Evolutionary conservation across 2,797 vertebrate genomes (phyloP).

Genomic region (Hemitrygon akajei): DNA sequence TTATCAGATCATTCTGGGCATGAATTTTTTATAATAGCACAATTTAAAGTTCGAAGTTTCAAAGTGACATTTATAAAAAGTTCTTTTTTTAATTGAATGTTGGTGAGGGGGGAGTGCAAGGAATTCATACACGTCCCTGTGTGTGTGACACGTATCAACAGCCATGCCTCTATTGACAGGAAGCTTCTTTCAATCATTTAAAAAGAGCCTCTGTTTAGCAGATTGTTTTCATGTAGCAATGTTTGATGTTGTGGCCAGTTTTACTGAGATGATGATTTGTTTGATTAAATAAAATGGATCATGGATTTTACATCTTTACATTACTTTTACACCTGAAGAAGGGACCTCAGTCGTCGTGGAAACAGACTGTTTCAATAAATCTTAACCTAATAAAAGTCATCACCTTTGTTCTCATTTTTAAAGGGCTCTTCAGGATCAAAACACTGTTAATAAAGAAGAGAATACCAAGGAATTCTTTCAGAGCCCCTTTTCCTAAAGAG

Average conservation of each 20-base stretch:
- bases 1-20: constrained; percentile 72
- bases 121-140: neutral
- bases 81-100: constrained; percentile 32
- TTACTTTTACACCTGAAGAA: constrained; percentile 25
- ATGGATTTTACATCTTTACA: constrained; percentile 28
- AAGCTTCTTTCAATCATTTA: constrained; percentile 5
- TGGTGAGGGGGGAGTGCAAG: neutral
- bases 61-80: constrained; percentile 62
- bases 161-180: neutral
- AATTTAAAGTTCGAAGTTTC: constrained; percentile 60
- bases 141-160: constrained; percentile 9
- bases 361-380: constrained; percentile 28
- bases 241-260: constrained; percentile 16
- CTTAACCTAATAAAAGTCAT: constrained; percentile 32
- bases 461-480: neutral
- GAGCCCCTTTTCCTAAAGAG: neutral
- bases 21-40: constrained; percentile 73
- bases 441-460: neutral
- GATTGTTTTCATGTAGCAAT: neutral
- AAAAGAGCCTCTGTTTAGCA: constrained; percentile 7
- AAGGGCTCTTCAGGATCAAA: constrained; percentile 21
- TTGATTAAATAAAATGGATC: constrained; percentile 26
- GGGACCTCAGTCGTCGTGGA: constrained; percentile 1
- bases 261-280: constrained; percentile 34
- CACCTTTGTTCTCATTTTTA: constrained; percentile 29